phyloP scores from a whole-genome alignment of 2,888 invertebrate genomes.

The Lasius platythorax region DNA sequence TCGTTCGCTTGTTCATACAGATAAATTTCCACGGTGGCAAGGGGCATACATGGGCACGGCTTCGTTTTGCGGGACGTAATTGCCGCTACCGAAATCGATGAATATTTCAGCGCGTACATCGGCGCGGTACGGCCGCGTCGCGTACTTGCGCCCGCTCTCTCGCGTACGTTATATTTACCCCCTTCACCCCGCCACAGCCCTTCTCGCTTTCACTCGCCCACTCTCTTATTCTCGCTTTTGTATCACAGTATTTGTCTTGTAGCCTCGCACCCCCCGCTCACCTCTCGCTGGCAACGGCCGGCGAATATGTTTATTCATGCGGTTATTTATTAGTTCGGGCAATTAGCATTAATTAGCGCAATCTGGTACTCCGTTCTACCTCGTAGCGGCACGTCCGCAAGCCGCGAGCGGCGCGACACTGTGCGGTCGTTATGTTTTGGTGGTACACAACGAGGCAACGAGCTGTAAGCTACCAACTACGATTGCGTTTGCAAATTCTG shows the following conservation, averaged over 20 bases:
- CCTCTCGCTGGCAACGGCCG: slow-evolving; percentile 57
- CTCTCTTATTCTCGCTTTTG: slow-evolving; percentile 45
- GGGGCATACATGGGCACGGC: slow-evolving; percentile 62
- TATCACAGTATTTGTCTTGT: slow-evolving; percentile 47
- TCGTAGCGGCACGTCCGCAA: slow-evolving; percentile 53
- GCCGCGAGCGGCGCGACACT: slow-evolving; percentile 67
- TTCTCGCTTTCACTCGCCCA: slow-evolving; percentile 44
- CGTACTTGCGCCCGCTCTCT: slow-evolving; percentile 64
- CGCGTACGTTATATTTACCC: slow-evolving; percentile 52
- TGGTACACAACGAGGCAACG: slow-evolving; percentile 58
- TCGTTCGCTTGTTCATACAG: slow-evolving; percentile 64
- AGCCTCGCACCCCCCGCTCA: not conserved
- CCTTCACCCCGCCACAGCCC: slow-evolving; percentile 26
- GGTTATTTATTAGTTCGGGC: slow-evolving; percentile 83
- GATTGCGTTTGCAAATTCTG: slow-evolving; percentile 41
- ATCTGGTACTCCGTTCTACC: slow-evolving; percentile 75
- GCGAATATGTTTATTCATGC: slow-evolving; percentile 82
- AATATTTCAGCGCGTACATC: slow-evolving; percentile 79
- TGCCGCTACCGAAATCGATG: slow-evolving; percentile 80
- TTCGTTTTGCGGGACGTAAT: slow-evolving; percentile 78
- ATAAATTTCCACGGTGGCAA: slow-evolving; percentile 67
- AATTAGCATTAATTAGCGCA: slow-evolving; percentile 85
- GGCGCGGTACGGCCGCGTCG: slow-evolving; percentile 53
- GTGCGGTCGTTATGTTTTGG: slow-evolving; percentile 76
- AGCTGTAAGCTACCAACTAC: slow-evolving; percentile 16